A percentile compares a stretch with the other conserved stretches of the same genome.
Evolutionary conservation across 2,113 vertebrate genomes (phyloP).

Genomic region (Ptychochromis oligacanthus): DNA sequence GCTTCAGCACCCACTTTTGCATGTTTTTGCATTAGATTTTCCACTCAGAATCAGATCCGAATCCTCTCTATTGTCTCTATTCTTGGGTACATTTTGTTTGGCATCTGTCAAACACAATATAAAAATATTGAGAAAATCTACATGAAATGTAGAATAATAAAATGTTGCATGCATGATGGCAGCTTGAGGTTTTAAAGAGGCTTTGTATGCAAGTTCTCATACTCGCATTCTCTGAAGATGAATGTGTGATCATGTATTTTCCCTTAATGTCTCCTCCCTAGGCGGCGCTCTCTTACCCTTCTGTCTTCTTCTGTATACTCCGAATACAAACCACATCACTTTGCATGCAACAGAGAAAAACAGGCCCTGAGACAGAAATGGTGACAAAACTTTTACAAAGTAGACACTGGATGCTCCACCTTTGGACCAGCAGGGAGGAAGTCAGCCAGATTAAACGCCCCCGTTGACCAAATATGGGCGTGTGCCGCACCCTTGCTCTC

Average conservation of each 20-base stretch:
- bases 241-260: background rate
- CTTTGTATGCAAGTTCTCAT: background rate
- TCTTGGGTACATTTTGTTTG: background rate
- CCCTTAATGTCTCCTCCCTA: background rate
- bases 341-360: background rate
- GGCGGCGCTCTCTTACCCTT: background rate
- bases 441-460: slow-evolving; percentile 48
- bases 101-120: background rate
- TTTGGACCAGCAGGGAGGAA: slow-evolving; percentile 33
- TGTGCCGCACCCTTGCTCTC: slow-evolving; percentile 61
- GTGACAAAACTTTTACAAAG: slow-evolving; percentile 29
- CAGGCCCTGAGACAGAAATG: background rate
- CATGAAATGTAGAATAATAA: background rate
- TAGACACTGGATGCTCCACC: background rate
- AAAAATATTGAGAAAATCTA: background rate
- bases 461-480: slow-evolving; percentile 67
- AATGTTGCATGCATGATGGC: background rate
- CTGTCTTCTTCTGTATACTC: background rate
- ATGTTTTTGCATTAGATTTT: background rate
- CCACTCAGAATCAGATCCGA: background rate
- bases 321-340: background rate
- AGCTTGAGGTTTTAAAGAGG: background rate
- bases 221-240: background rate
- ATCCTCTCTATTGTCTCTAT: background rate
- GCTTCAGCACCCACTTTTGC: no score